Conservation (phyloP, 1,140 invertebrate species). For the Drosophila malerkotliana region DNA sequence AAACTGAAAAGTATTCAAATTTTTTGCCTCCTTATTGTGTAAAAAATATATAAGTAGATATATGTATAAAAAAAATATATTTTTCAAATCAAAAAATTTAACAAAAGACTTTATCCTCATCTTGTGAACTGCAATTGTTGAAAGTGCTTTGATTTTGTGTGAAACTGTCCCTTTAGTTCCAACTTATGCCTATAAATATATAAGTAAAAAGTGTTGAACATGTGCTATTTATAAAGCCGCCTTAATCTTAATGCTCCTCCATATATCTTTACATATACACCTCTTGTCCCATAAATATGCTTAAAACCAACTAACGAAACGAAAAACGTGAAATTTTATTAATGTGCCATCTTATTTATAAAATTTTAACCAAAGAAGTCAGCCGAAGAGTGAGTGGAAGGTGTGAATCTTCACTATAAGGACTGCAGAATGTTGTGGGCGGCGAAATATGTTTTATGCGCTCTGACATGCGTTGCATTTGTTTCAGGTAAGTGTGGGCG, state of each 20-base stretch:
- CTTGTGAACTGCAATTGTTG: slow-evolving; percentile 5
- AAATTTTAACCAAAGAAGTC: slow-evolving; percentile 42
- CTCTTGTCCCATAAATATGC: slow-evolving; percentile 47
- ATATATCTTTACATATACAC: slow-evolving; percentile 52
- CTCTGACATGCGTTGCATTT: slow-evolving; percentile 65
- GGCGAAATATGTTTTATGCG: slow-evolving; percentile 67
- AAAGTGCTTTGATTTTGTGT: slow-evolving; percentile 9
- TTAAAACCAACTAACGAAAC: slow-evolving; percentile 35
- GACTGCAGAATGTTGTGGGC: slow-evolving; percentile 67
- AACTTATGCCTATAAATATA: slow-evolving; percentile 15
- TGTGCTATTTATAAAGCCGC: slow-evolving; percentile 70
- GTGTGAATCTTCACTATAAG: slow-evolving; percentile 42
- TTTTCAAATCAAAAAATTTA: neutral
- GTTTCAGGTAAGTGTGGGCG: slow-evolving; percentile 63
- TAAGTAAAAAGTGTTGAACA: slow-evolving; percentile 51
- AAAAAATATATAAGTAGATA: neutral
- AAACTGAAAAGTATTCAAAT: slow-evolving; percentile 4
- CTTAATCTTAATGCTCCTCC: slow-evolving; percentile 67
- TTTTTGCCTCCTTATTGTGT: slow-evolving; percentile 1
- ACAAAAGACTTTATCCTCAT: neutral
- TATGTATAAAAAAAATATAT: slow-evolving; percentile 9
- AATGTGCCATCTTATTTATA: slow-evolving; percentile 72
- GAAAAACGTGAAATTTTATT: slow-evolving; percentile 51
- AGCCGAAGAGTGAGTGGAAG: slow-evolving; percentile 47
- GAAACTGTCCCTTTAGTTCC: slow-evolving; percentile 14